Percentiles rank a stretch among this genome's conserved stretches.
phyloP scores from a whole-genome alignment of 2,797 vertebrate genomes.

The Morus bassanus region DNA sequence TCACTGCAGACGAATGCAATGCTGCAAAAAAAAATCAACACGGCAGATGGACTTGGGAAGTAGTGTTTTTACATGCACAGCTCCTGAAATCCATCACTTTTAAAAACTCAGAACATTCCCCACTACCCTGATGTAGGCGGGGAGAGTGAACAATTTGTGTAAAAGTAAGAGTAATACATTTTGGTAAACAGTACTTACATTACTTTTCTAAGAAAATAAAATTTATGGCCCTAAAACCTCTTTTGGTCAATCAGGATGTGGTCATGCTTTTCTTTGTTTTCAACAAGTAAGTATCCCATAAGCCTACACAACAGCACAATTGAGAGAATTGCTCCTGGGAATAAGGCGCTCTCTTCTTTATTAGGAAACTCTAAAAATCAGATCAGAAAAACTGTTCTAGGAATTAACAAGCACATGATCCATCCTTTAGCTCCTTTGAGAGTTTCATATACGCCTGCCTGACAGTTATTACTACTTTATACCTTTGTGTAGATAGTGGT shows the following conservation, averaged over 20 bases:
- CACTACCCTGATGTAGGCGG: not conserved
- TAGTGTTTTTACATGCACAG: not conserved
- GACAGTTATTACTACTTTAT: slow-evolving; percentile 21
- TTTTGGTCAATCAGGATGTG: not conserved
- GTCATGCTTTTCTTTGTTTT: not conserved
- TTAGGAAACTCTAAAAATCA: slow-evolving; percentile 38
- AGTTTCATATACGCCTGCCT: not conserved
- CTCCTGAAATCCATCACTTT: not conserved
- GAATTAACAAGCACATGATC: slow-evolving; percentile 42
- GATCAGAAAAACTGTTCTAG: slow-evolving; percentile 35
- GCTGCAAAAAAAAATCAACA: not conserved
- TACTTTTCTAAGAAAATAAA: not conserved
- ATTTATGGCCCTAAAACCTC: not conserved
- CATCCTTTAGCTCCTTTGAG: not conserved
- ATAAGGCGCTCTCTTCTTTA: not conserved
- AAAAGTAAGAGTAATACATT: not conserved
- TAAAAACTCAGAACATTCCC: not conserved
- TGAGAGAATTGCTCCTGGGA: not conserved
- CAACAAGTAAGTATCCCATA: not conserved
- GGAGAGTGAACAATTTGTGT: not conserved
- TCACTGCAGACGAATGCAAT: not conserved
- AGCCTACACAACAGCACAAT: not conserved
- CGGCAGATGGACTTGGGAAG: fast-evolving
- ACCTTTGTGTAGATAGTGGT: slow-evolving; percentile 19
- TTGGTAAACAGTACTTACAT: not conserved